Base-by-base conservation (phyloP, 2,888 invertebrate genomes). In the Nycteola revayana region DNA sequence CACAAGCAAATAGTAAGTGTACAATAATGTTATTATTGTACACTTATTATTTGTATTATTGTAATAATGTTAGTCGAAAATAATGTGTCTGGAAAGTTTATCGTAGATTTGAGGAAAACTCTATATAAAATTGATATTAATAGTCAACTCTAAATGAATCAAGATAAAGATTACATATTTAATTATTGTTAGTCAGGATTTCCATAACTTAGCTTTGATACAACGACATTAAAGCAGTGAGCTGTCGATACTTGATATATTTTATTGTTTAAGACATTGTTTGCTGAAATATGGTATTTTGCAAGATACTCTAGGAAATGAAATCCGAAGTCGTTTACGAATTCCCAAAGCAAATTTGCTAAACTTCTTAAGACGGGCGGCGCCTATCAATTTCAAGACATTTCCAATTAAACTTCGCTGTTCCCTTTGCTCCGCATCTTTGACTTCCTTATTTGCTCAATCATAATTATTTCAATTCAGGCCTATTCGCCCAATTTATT, bases 401-500 rank as follows among this genome's bases (percentile, higher is more conserved):
- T 76, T 84, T 82, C 75, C 76, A 84, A 83, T 87, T 85, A 81
- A 86, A 85, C 83, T 86, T 85, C 52, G 62, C 50, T 50, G 52
- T 60, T 62, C 62, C 54, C 54, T 66, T 66, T 60, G 54, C 66
- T 44, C 39, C 28, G 38, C 32, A 42, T 38, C 32, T 42, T 48
- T 51, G 37, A 48, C 40, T 50, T 39, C 25, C 55, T 42, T 32
- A 25, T 36, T 38, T 35, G 21, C 41, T 45, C 25, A 36, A 29
- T 43, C 38, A 41, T 36, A 36, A 38, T 41, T 46, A 33, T 43
- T 9, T n/a, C 17, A 32, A 42, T 37, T 33, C 45, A 44, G 1
- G 6, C 8, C 4, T 8, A 14, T 7, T 1, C 18, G 18, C 18
- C n/a, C 18, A 28, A 26, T 44, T 27, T 7, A 17, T 14, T 31